Evolutionary conservation across 2,797 vertebrate genomes (phyloP), one percentile per base, ranked within the genome.

Genomic region (Prunella strophiata): DNA sequence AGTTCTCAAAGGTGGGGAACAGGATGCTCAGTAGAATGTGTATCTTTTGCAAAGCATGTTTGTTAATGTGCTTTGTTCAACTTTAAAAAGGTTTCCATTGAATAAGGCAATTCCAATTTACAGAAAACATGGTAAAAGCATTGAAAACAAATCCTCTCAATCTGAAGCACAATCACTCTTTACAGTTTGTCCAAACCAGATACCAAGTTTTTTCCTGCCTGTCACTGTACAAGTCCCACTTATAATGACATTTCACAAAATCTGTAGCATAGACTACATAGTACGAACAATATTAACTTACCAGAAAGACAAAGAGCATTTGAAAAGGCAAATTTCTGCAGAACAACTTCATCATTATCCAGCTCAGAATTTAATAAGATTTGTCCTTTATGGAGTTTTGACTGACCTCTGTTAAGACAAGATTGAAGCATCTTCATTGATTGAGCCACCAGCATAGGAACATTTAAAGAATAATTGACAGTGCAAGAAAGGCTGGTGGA

Each of bases 301-400:
- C 99, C 99, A 94, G 99, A 99, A 74, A 99, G 98, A 96, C 98
- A 99, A 25, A 99, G 98, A 2, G 99, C 99, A 85, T 99, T 99
- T 61, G 99, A 99, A 98, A 99, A 99, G 13, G 99, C 99, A 97
- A 99, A 99, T 91, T 99, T 99, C 96, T 99, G 98, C 92, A 99
- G 97, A 95, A 99, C 95, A 25, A 98, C 95, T 65, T 99, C 98
- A 32, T 98, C 98, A 32, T 93, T 96, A 45, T 98, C 98, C 78
- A 99, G 97, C 22, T 98, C 96, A 25, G 97, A 97, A 96, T 98
- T 99, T 92, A 99, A 97, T 50, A 98, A 67, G 85, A 99, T 99
- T 97, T 99, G 98, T 58, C 99, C 99, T n/a, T 97, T 98, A 92
- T 99, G 98, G 43, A 99, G 98, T 91, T 98, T 99, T 65, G 99